These are phyloP conservation scores for Cyprinodon brontotheroides DNA, from an alignment of 2,113 vertebrate species.

Conservation along the genomic window DNA sequence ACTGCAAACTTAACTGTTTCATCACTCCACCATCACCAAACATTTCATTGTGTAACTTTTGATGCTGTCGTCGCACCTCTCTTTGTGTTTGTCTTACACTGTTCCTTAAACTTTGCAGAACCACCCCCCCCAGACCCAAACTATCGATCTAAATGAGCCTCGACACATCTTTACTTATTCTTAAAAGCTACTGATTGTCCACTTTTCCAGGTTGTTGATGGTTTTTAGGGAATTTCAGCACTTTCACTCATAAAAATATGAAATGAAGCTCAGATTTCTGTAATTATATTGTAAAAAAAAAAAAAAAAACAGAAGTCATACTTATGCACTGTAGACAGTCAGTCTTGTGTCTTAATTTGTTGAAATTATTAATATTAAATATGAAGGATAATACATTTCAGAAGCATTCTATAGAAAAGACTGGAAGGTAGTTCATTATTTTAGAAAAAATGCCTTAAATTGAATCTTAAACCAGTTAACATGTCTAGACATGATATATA, in stretches of 20 bases:
- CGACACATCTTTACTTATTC: slow-evolving; percentile 38
- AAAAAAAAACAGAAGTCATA: slow-evolving; percentile 5
- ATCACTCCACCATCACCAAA: slow-evolving; percentile 18
- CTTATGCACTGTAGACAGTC: slow-evolving; percentile 4
- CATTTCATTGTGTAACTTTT: slow-evolving; percentile 42
- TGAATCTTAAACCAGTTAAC: background rate
- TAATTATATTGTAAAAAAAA: slow-evolving; percentile 40
- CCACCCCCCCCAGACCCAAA: background rate
- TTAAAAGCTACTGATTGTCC: slow-evolving; percentile 41
- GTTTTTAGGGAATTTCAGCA: slow-evolving; percentile 44
- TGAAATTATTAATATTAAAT: slow-evolving; percentile 28
- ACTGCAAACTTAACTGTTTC: slow-evolving; percentile 19
- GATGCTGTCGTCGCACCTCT: slow-evolving; percentile 30
- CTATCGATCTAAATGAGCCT: slow-evolving; percentile 37
- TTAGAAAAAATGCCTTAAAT: background rate
- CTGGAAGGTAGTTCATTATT: background rate
- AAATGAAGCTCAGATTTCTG: slow-evolving; percentile 21
- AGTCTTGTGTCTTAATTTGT: background rate
- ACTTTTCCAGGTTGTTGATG: slow-evolving; percentile 30
- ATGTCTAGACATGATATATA: background rate
- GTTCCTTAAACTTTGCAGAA: background rate
- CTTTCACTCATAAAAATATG: slow-evolving; percentile 50
- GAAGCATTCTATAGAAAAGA: slow-evolving; percentile 18
- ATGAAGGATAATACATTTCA: background rate
- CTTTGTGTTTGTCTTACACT: slow-evolving; percentile 1